Evolutionary conservation across 2,113 vertebrate species (phyloP), one percentile per base, ranked within the genome.

Genomic region (Channa maculata): DNA sequence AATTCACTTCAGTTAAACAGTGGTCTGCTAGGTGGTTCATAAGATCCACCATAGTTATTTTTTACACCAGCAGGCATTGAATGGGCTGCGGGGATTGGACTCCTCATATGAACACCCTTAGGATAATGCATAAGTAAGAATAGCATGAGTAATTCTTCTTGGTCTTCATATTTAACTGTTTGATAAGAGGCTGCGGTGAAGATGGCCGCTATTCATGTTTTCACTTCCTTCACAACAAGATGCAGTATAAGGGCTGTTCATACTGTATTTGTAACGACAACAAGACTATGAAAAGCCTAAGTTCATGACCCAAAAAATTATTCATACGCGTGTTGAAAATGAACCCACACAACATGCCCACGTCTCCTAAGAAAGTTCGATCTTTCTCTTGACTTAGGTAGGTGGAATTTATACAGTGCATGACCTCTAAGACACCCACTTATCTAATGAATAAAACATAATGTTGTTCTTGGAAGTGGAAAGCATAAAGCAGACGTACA

Each of bases 1-100:
- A 91, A 92, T 89, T 79, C 80, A 77, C 84, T 86, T 88, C 71
- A 77, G 44, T 73, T 75, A 88, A 86, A 85, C 70, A 77, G 84
- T 44, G 43, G 67, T 76, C 86, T 85, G 85, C 82, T 43, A 62
- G 71, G 71, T 58, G 68, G 58, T 77, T 82, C 51, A 51, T 73
- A 83, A 89, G 82, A 83, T 83, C 79, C 70, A 76, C 33, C 37
- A 43, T 13, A 41, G 86, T 58, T 90, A 89, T 91, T 88, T 91
- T 41, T 90, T 86, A 85, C 68, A 75, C 66, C 75, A 53, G 52
- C 58, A 70, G 73, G 61, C 36, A 80, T 77, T 65, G 61, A 78
- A 69, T 33, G 44, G 34, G 62, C 69, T 73, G 65, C 65, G 8
- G 34, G 34, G 38, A 75, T 52, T 66, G 62, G 38, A 51, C 67